Evolutionary conservation across 92 coral and sea anemone genomes (phyloP), one percentile per base, ranked within the genome.

Genomic region (Epizoanthus stellaris): DNA sequence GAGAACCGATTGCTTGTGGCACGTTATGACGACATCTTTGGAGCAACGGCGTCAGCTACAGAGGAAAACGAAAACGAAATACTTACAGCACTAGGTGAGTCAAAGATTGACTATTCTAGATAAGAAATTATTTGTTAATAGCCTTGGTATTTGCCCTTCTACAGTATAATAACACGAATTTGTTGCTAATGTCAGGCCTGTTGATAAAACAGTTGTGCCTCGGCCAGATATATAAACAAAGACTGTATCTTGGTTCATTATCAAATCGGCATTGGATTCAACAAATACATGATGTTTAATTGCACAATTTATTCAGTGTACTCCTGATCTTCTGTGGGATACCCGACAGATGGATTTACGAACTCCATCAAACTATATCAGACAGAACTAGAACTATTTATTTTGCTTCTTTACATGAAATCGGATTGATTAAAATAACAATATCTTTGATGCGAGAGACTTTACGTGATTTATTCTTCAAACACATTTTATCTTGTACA

Each of bases 41-140:
- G 95, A 3, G 99, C 97, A 64, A 97, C 94, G 0, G 90, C 99
- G 3, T 74, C 86, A 16, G 90, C 97, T 11, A 93, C 98, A 9
- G 84, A 77, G 38, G 89, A 82, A 69, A 95, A 95, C 68, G 94
- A 93, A 54, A 88, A 91, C 70, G 92, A 91, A 1, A 90, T 97
- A 4, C 88, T 95, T 9, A 66, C 74, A n/a, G 92, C 96, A 1
- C 65, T 93, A 38, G 99, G 99, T 97, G 86, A 82, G 99, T 90
- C 2, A 20, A 21, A 76, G 67, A 76, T 76, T 43, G 36, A 10
- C 60, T 40, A 21, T 1, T 15, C 34, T 49, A 79, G 83, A 62
- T 63, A 42, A 76, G 25, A 39, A 39, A 1, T 42, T 79, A 10
- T 79, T 77, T 77, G 71, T 40, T 43, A 4, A 70, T n/a, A 12